Evolutionary conservation across 2,888 invertebrate species (phyloP).

Genomic region (Temnothorax unifasciatus): DNA sequence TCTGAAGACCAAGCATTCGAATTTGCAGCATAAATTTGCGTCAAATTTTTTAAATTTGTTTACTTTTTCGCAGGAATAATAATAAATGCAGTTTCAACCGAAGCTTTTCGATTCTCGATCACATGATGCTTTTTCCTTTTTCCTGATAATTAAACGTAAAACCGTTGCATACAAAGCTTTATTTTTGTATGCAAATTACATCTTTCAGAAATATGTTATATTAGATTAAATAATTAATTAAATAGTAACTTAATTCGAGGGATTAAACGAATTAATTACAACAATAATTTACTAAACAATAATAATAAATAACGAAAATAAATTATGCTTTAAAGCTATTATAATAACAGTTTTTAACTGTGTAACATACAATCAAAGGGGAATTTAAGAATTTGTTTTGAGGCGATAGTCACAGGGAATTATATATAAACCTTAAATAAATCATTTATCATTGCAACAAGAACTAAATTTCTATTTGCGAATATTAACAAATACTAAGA

Average conservation of each 20-base stretch:
- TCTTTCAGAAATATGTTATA: background rate
- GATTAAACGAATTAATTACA: constrained; percentile 1
- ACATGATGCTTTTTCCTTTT: background rate
- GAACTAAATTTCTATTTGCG: background rate
- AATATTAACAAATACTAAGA: background rate
- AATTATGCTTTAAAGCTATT: background rate
- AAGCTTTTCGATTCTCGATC: constrained; percentile 15
- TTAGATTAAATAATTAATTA: background rate
- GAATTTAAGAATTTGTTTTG: background rate
- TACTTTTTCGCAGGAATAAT: background rate
- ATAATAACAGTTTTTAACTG: background rate
- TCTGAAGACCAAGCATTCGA: background rate
- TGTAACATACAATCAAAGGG: background rate
- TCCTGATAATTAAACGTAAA: background rate
- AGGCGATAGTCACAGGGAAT: background rate
- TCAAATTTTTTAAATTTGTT: constrained; percentile 2
- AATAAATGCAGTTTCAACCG: background rate
- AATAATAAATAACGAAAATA: constrained; percentile 16
- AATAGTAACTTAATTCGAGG: background rate
- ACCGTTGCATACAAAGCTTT: background rate
- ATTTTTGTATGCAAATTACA: background rate
- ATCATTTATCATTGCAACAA: background rate
- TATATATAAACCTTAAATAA: background rate
- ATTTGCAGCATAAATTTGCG: constrained; percentile 3
- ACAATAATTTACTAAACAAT: constrained; percentile 32